Evolutionary conservation across 1,140 invertebrate genomes (phyloP).

Genomic region (Drosophila willistoni): DNA sequence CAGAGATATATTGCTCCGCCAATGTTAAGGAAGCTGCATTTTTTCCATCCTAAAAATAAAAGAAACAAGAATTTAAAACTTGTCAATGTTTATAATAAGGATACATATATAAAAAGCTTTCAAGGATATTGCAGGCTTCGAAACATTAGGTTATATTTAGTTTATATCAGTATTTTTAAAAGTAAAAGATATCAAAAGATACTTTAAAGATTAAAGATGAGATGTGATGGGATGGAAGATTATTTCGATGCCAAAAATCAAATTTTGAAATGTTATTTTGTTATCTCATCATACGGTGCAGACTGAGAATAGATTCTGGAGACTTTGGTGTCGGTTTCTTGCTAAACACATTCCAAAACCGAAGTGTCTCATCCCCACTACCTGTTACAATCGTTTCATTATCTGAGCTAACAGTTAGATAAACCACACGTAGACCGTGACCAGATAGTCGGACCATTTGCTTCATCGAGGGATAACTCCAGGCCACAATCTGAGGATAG

Average conservation of each 20-base stretch:
- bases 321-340: constrained; percentile 96
- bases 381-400: constrained; percentile 99
- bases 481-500: constrained; percentile 99
- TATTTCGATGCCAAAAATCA: neutral
- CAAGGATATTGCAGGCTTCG: neutral
- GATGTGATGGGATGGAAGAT: neutral
- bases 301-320: constrained; percentile 95
- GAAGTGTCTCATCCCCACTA: constrained; percentile 98
- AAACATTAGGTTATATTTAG: neutral
- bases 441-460: constrained; percentile 97
- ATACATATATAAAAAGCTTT: too few relatives aligned
- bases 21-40: constrained; percentile 96
- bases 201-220: too few relatives aligned
- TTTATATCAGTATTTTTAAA: neutral
- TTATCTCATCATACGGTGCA: constrained; percentile 88
- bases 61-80: constrained; percentile 36
- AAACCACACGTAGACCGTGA: constrained; percentile 97
- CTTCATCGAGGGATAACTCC: constrained; percentile 98
- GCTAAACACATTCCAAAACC: constrained; percentile 99
- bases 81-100: too few relatives aligned
- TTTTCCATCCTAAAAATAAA: constrained; percentile 86
- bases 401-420: constrained; percentile 98
- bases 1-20: constrained; percentile 97
- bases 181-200: neutral
- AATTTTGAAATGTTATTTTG: constrained; percentile 1